Evolutionary conservation across 2,113 vertebrate species (phyloP).

Genomic region (Gadus macrocephalus): DNA sequence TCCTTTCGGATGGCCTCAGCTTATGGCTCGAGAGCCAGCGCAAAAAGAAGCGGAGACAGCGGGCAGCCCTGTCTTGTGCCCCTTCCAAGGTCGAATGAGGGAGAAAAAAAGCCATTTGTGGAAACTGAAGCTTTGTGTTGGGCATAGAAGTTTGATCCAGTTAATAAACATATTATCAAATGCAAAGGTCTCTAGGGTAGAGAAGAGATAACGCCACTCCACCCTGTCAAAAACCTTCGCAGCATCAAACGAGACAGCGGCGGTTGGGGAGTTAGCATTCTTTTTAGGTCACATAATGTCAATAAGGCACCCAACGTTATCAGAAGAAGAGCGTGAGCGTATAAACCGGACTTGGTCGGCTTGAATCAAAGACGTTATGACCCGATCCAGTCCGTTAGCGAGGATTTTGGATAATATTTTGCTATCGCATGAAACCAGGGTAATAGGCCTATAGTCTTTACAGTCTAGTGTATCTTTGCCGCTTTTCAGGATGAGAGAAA

Average conservation of each 20-base stretch:
- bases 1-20: no score
- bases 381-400: neutral
- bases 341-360: slow-evolving; percentile 17
- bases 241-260: neutral
- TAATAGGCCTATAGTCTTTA: slow-evolving; percentile 12
- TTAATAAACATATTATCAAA: neutral
- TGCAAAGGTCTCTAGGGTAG: neutral
- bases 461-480: neutral
- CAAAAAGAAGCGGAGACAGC: neutral
- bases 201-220: neutral
- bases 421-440: slow-evolving; percentile 12
- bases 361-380: slow-evolving; percentile 8
- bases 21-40: no score
- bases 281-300: slow-evolving; percentile 2
- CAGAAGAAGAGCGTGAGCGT: neutral
- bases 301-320: neutral
- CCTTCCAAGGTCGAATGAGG: no score
- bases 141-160: no score
- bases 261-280: neutral
- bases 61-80: neutral
- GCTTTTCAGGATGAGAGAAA: slow-evolving; percentile 16
- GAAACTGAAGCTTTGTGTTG: no score
- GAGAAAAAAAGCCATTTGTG: no score
- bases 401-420: slow-evolving; percentile 25
- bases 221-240: neutral